Evolutionary conservation across 2,113 vertebrate species (phyloP), one percentile per base, ranked within the genome.

Genomic region (Ciconia stormi): DNA sequence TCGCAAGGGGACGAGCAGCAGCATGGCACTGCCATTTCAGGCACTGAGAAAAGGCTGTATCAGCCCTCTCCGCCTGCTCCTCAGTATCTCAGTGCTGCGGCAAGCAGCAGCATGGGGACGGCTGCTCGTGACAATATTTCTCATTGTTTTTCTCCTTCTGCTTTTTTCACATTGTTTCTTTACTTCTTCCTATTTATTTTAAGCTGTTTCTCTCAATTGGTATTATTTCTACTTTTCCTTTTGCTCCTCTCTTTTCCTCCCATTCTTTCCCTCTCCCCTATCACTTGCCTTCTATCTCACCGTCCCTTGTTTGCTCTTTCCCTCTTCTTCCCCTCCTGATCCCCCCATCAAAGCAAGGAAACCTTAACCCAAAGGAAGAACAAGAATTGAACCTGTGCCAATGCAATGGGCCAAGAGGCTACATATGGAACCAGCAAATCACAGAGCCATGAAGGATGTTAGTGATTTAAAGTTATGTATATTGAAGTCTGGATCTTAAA

Each of bases 391-490:
- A 97, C 92, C 59, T 50, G 96, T 97, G 98, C 98, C 98, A 98
- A 97, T 17, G 50, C 67, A 96, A 69, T 82, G 97, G 98, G 98
- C 97, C 98, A 98, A 97, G 95, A 98, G 98, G 98, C 98, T 98
- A 98, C 98, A 98, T 98, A 98, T 98, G 98, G 98, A 98, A 98
- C 94, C 97, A 97, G 98, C 98, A 98, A 98, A 98, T 98, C 98
- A 98, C 85, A 96, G 95, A 83, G 89, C 96, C 91, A 49, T 97
- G 98, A 98, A 98, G 97, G 97, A 98, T 98, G 98, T 98, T 98
- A 98, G 98, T 98, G 98, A 98, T 98, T 98, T 98, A 98, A 98
- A 98, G 98, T 97, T 98, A 98, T 98, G 97, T 98, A 98, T 97
- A 97, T 92, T 97, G 97, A 98, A 98, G 97, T 98, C 98, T 95